Evolutionary conservation across 2,113 vertebrate genomes (phyloP).

Genomic region (Sinocyclocheilus rhinocerous): DNA sequence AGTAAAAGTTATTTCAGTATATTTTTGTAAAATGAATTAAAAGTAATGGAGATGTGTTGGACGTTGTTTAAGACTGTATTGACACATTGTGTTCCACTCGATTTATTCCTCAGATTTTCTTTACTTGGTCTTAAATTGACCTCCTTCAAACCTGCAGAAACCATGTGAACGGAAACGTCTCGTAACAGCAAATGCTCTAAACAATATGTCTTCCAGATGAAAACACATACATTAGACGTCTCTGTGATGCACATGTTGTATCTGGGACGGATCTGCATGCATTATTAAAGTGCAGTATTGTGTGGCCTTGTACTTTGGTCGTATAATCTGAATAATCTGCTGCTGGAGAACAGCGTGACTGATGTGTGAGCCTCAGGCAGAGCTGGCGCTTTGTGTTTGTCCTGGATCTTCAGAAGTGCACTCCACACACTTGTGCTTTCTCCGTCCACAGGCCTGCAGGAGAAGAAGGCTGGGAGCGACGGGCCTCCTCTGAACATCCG

Average conservation of each 20-base stretch:
- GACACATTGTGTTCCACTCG: too few species aligned
- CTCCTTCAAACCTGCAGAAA: too few species aligned
- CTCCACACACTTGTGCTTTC: constrained; percentile 86
- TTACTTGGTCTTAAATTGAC: not conserved
- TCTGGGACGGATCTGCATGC: not conserved
- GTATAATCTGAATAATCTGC: not conserved
- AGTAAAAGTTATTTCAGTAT: too few species aligned
- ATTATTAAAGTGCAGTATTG: not conserved
- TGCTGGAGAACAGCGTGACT: not conserved
- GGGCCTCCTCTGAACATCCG: constrained; percentile 83
- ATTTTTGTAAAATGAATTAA: not conserved
- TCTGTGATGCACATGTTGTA: not conserved
- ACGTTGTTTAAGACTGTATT: too few species aligned
- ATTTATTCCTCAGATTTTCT: not conserved
- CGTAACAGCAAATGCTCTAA: too few species aligned
- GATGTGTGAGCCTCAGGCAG: not conserved
- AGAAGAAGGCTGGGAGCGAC: constrained; percentile 63
- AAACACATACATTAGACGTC: not conserved
- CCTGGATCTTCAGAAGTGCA: not conserved
- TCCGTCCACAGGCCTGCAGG: constrained; percentile 84
- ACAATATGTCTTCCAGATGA: too few species aligned
- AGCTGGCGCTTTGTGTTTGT: too few species aligned
- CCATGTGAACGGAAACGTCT: too few species aligned
- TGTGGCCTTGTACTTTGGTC: not conserved
- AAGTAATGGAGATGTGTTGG: too few species aligned